Conservation (phyloP, 1,140 invertebrate species). For the Callitettix versicolor region DNA sequence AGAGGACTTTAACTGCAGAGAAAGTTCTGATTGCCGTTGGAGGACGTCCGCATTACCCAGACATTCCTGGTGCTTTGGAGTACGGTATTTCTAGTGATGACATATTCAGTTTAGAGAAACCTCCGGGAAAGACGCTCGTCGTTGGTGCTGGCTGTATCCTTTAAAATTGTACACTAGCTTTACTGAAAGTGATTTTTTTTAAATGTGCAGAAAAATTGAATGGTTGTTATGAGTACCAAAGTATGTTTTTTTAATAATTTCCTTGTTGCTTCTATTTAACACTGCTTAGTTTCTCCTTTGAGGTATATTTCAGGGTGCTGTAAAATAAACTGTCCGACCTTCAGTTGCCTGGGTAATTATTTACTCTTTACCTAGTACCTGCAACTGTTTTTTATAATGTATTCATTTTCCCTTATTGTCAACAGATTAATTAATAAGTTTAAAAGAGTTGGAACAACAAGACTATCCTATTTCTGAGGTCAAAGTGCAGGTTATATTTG, state of each 20-base stretch:
- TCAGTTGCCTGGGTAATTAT: too few species aligned
- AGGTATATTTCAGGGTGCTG: neutral
- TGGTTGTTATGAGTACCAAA: too few species aligned
- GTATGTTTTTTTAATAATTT: neutral
- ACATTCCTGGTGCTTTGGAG: conserved; percentile 82
- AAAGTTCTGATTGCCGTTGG: conserved; percentile 88
- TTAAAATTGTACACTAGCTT: conserved; percentile 24
- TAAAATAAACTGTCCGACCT: neutral
- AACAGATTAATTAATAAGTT: too few species aligned
- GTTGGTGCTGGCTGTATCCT: conserved; percentile 86
- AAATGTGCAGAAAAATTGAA: too few species aligned
- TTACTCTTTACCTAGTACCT: too few species aligned
- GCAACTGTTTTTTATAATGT: too few species aligned
- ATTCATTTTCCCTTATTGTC: too few species aligned
- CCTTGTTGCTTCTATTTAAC: neutral
- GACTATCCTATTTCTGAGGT: too few species aligned
- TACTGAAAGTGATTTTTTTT: neutral
- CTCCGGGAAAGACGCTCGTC: conserved; percentile 88
- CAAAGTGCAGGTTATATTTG: too few species aligned
- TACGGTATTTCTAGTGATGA: conserved; percentile 93
- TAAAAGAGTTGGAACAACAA: too few species aligned
- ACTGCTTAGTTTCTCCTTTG: neutral
- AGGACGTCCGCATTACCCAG: conserved; percentile 70
- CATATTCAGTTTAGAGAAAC: conserved; percentile 77
- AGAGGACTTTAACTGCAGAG: conserved; percentile 64